These are phyloP conservation scores for Scatophagus argus DNA, from an alignment of 2,113 vertebrate species.

Conservation along the genomic window DNA sequence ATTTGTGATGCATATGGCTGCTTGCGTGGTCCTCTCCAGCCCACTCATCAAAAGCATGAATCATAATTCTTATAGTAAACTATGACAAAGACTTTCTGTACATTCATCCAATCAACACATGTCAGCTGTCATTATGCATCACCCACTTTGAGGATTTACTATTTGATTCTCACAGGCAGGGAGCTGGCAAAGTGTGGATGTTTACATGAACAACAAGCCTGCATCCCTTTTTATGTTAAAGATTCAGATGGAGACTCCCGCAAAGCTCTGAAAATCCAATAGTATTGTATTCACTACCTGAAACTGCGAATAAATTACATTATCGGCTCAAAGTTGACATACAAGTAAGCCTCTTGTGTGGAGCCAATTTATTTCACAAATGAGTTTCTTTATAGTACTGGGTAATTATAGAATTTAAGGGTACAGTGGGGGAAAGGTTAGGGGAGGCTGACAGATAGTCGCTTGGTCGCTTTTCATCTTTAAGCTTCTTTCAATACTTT, in stretches of 20 bases:
- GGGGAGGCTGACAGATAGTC: conserved; percentile 27
- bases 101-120: conserved; percentile 46
- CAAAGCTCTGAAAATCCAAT: neutral
- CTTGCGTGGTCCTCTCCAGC: conserved; percentile 32
- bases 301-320: conserved; percentile 22
- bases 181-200: neutral
- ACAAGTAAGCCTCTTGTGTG: neutral
- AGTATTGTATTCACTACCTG: neutral
- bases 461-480: conserved; percentile 42
- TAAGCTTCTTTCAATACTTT: conserved; percentile 38
- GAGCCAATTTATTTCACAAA: conserved; percentile 58
- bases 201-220: conserved; percentile 15
- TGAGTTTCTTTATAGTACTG: conserved; percentile 33
- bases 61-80: conserved; percentile 60
- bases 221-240: neutral
- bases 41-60: conserved; percentile 55
- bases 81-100: conserved; percentile 59
- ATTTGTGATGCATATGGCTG: conserved; percentile 35
- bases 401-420: conserved; percentile 50
- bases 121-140: conserved; percentile 40
- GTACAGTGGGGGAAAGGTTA: conserved; percentile 24
- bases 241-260: conserved; percentile 5
- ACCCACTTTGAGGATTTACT: conserved; percentile 12
- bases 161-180: conserved; percentile 7
- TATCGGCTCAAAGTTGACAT: conserved; percentile 33